Percentiles rank a stretch among this genome's conserved stretches.
phyloP scores from a whole-genome alignment of 2,113 vertebrate genomes.

The Plecturocebus donacophilus region DNA sequence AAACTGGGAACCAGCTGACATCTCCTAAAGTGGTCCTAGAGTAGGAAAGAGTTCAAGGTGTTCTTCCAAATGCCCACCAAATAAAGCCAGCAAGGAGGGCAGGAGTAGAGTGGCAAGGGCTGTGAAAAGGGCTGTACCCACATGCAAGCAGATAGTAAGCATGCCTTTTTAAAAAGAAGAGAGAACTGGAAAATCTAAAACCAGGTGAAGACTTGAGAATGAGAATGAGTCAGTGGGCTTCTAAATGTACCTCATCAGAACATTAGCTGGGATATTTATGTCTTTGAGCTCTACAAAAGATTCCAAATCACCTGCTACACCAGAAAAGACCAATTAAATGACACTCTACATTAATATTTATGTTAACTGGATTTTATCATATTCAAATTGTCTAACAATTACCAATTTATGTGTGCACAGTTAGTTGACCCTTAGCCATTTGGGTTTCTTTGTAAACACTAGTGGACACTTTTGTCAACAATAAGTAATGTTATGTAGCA shows the following conservation, averaged over 20 bases:
- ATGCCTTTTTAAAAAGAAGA: background rate
- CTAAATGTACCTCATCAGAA: background rate
- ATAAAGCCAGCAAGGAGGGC: background rate
- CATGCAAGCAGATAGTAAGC: background rate
- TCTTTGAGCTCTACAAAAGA: background rate
- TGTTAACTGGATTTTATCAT: background rate
- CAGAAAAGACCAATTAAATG: background rate
- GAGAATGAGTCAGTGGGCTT: background rate
- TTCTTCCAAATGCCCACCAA: background rate
- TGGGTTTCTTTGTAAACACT: background rate
- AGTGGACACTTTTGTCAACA: background rate
- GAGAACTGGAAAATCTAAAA: background rate
- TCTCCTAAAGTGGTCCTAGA: background rate
- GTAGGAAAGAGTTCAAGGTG: background rate
- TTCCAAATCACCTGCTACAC: background rate
- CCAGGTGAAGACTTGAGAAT: background rate
- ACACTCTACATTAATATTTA: background rate
- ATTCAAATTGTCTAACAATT: background rate
- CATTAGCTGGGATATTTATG: background rate
- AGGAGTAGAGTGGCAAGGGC: too few species aligned
- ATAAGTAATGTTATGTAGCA: background rate
- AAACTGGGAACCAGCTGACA: background rate
- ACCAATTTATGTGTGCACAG: background rate
- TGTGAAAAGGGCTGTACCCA: rapidly evolving
- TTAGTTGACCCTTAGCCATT: background rate